Evolutionary conservation across 2,113 vertebrate genomes (phyloP).

Genomic region (Eleginops maclovinus): DNA sequence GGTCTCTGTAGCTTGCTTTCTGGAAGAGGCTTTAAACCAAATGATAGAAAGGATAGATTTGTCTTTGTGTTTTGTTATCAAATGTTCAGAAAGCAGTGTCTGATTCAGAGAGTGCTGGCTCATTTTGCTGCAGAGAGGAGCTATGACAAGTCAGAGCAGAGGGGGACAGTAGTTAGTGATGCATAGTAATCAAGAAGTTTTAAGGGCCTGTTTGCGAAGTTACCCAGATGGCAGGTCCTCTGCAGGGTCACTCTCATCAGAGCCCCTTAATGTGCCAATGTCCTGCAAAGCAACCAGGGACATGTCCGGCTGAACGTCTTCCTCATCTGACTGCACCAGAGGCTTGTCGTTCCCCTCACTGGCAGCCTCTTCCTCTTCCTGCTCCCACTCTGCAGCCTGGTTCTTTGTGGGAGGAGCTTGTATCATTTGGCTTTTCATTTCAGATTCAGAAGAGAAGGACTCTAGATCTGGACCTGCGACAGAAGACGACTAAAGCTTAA

Average conservation of each 20-base stretch:
- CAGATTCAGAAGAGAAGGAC: conserved; percentile 77
- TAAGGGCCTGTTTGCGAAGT: not conserved
- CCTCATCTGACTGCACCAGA: conserved; percentile 91
- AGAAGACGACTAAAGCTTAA: conserved; percentile 2
- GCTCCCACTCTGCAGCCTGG: conserved; percentile 35
- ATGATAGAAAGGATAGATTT: too few species aligned
- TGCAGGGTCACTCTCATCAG: conserved; percentile 90
- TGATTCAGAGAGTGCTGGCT: not conserved
- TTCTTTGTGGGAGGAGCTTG: conserved; percentile 64
- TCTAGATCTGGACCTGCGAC: conserved; percentile 84
- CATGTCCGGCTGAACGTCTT: conserved; percentile 91
- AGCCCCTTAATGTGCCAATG: conserved; percentile 55
- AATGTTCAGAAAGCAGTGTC: not conserved
- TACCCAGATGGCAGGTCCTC: conserved; percentile 46
- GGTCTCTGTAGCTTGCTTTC: too few species aligned
- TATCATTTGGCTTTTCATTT: conserved; percentile 63
- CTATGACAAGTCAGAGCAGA: not conserved
- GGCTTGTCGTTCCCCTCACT: conserved; percentile 83
- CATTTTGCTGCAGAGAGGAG: not conserved
- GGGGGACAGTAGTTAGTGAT: not conserved
- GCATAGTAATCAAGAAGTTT: not conserved
- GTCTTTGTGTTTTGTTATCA: not conserved
- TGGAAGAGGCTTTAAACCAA: too few species aligned
- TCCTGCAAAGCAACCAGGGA: conserved; percentile 80
- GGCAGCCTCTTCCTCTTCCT: conserved; percentile 58